Evolutionary conservation across 2,888 invertebrate genomes (phyloP).

Genomic region (Coecobrya sp.): DNA sequence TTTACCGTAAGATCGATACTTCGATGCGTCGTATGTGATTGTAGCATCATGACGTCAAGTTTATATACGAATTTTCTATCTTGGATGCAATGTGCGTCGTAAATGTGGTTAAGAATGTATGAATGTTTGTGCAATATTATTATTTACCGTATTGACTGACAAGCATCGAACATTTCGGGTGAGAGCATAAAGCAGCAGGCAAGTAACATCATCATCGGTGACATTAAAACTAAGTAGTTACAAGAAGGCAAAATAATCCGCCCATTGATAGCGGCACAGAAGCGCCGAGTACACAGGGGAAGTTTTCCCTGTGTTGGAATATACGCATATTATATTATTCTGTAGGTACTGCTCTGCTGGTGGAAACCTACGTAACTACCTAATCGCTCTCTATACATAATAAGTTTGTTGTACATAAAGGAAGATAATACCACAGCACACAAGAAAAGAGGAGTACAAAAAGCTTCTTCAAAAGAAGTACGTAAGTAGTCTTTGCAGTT

Average conservation of each 20-base stretch:
- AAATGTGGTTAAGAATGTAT: no score
- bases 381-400: conserved; percentile 27
- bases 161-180: not conserved
- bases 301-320: not conserved
- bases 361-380: not conserved
- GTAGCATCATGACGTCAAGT: no score
- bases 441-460: conserved; percentile 13
- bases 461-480: conserved; percentile 4
- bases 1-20: no score
- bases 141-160: not conserved
- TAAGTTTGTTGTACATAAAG: conserved; percentile 22
- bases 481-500: conserved; percentile 56
- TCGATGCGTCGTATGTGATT: no score
- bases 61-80: no score
- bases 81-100: no score
- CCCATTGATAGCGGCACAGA: conserved; percentile 34
- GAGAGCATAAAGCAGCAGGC: not conserved
- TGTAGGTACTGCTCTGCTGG: not conserved
- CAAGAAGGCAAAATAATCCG: conserved; percentile 46
- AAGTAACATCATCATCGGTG: not conserved
- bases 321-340: not conserved
- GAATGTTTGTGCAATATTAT: not conserved
- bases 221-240: not conserved
- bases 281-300: not conserved
- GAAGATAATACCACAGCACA: not conserved